A percentile compares a stretch with the other conserved stretches of the same genome.
Evolutionary conservation across 2,888 invertebrate species (phyloP).

Genomic region (Nemurella pictetii): DNA sequence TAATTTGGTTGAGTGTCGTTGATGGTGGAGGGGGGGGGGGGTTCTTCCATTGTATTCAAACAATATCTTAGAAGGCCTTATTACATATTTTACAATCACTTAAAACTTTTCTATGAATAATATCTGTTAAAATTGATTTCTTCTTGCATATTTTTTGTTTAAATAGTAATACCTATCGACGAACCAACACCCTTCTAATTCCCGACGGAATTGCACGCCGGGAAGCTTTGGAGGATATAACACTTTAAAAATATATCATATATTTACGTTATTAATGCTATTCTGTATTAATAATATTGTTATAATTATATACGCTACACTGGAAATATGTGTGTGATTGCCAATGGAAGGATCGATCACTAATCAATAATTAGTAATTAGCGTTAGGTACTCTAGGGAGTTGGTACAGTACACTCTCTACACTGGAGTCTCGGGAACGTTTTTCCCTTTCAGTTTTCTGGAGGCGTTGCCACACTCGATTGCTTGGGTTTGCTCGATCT

Average conservation of each 20-base stretch:
- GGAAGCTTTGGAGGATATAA: not conserved
- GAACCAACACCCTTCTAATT: not conserved
- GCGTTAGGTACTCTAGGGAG: not conserved
- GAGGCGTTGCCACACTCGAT: constrained; percentile 33
- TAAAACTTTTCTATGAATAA: not conserved
- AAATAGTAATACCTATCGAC: not conserved
- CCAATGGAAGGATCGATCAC: constrained; percentile 24
- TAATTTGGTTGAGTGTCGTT: not conserved
- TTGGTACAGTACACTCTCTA: not conserved
- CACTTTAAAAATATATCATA: constrained; percentile 4
- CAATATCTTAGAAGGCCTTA: constrained; percentile 5
- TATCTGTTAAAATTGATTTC: not conserved
- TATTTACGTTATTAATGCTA: constrained; percentile 11
- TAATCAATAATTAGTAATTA: constrained; percentile 5
- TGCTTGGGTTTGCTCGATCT: constrained; percentile 37
- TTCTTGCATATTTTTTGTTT: not conserved
- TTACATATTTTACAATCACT: not conserved
- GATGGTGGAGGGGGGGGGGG: not conserved
- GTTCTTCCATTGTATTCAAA: not conserved
- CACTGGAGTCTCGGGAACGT: constrained; percentile 39
- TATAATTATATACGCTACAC: not conserved
- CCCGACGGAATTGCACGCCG: not conserved
- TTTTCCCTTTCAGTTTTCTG: constrained; percentile 33
- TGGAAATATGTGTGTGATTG: constrained; percentile 12
- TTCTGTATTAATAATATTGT: not conserved